Conservation (phyloP, 2,113 vertebrate species). For the Reinhardtius hippoglossoides region DNA sequence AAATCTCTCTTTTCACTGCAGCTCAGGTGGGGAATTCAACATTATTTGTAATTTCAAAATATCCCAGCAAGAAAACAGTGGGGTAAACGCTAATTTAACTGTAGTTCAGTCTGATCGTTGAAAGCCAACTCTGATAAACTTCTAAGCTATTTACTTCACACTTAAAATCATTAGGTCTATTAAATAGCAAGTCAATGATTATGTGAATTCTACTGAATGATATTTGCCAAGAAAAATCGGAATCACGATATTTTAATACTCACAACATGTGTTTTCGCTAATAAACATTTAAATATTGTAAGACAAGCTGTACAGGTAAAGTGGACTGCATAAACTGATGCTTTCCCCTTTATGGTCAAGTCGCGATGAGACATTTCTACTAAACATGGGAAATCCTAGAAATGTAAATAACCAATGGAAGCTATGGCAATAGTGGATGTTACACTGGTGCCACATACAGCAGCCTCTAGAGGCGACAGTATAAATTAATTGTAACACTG, state of each 20-base stretch:
- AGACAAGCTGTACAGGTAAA: too few relatives aligned
- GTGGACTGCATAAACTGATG: too few relatives aligned
- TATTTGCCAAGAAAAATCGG: too few relatives aligned
- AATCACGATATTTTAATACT: too few relatives aligned
- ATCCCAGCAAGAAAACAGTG: not conserved
- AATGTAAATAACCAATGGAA: not conserved
- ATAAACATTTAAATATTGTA: too few relatives aligned
- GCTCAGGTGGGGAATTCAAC: not conserved
- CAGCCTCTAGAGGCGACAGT: not conserved
- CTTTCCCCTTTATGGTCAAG: not conserved
- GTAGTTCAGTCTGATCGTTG: too few relatives aligned
- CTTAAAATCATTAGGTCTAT: too few relatives aligned
- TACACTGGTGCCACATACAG: not conserved
- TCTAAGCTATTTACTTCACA: too few relatives aligned
- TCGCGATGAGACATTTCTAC: not conserved
- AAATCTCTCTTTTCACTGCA: not conserved
- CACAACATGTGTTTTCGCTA: too few relatives aligned
- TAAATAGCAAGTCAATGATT: too few relatives aligned
- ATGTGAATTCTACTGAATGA: too few relatives aligned
- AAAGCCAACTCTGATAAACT: too few relatives aligned
- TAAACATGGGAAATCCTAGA: not conserved
- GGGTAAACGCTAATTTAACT: not conserved
- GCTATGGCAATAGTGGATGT: not conserved
- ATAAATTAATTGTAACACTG: constrained; percentile 1
- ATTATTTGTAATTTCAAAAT: not conserved